Percentiles rank a stretch among this genome's conserved stretches.
phyloP scores from a whole-genome alignment of 2,888 invertebrate species.

The Pseudolycoriella hygida region DNA sequence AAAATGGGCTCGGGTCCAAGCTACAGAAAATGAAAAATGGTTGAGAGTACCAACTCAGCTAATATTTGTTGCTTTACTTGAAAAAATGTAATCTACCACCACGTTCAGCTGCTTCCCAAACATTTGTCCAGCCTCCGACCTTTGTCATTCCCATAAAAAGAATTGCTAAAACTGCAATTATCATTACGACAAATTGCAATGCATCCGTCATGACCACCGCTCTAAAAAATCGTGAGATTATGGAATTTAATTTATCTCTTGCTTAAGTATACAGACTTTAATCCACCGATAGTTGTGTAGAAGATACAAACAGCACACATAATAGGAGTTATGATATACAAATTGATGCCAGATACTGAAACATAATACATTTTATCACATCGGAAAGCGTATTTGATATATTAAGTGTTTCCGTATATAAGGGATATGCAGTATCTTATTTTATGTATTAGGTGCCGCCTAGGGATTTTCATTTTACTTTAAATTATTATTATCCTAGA shows the following conservation, averaged over 20 bases:
- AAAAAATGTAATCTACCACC: slow-evolving; percentile 40
- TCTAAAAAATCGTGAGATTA: slow-evolving; percentile 22
- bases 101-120: slow-evolving; percentile 36
- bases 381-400: too few relatives aligned
- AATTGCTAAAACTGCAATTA: slow-evolving; percentile 34
- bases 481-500: too few relatives aligned
- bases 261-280: slow-evolving; percentile 4
- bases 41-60: too few relatives aligned
- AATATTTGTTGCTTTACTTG: slow-evolving; percentile 33
- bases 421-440: too few relatives aligned
- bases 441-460: too few relatives aligned
- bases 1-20: slow-evolving; percentile 38
- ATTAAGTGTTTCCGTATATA: too few relatives aligned
- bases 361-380: background rate
- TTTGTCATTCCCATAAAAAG: slow-evolving; percentile 36
- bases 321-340: slow-evolving; percentile 41
- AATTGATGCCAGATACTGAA: slow-evolving; percentile 32
- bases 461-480: too few relatives aligned
- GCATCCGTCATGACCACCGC: slow-evolving; percentile 48
- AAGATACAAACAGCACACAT: slow-evolving; percentile 56
- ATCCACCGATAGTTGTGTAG: slow-evolving; percentile 48
- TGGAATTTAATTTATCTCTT: background rate
- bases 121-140: slow-evolving; percentile 35
- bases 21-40: slow-evolving; percentile 25
- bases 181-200: slow-evolving; percentile 37